Base-by-base conservation (phyloP, 1,140 invertebrate species). In the Neelides sp. region DNA sequence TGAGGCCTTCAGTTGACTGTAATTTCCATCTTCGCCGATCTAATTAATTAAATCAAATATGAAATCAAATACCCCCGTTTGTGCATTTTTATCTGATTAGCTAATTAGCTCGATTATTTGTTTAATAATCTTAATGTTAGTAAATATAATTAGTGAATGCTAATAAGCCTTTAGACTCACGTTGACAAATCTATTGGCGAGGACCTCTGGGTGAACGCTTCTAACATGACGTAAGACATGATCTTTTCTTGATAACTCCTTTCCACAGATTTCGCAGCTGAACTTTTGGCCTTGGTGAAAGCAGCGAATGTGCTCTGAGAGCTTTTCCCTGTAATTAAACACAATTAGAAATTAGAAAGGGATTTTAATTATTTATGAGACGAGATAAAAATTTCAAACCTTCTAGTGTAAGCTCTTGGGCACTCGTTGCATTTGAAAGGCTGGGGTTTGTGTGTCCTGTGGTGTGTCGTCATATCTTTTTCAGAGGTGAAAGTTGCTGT, bases 251-350 rank as follows among this genome's bases (percentile, higher is more conserved):
- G 50, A 55, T 4, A 52, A 35, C 24, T 40, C 4, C 41, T 61
- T 61, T 23, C 50, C 48, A 41, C 58, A 61, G 27, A 54, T 55
- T 4, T 57, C 55, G 43, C 59, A 61, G 19, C 47, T 39, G 35
- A 61, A 61, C 34, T 57, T 57, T 48, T 55, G 55, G 20, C 59
- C 59, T 36, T 61, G 52, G 36, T 61, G 59, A 40, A 61, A 54
- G 26, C 59, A 61, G 2, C 58, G 48, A 37, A 61, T 52, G 28
- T 61, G 58, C 37, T 61, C 55, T 23, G 43, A 36, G 4, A 28
- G 22, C 27, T 54, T 49, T 44, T 54, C 47, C 34, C 47, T 1
- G 22, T 12, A 40, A 15, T 1, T 40, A 19, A 19, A 40, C 3
- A 1, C 19, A 15, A 13, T 7, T 40, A 13, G 19, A 2, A 2